Evolutionary conservation across 2,113 vertebrate genomes (phyloP), one percentile per base, ranked within the genome.

Genomic region (Thryonomys swinderianus): DNA sequence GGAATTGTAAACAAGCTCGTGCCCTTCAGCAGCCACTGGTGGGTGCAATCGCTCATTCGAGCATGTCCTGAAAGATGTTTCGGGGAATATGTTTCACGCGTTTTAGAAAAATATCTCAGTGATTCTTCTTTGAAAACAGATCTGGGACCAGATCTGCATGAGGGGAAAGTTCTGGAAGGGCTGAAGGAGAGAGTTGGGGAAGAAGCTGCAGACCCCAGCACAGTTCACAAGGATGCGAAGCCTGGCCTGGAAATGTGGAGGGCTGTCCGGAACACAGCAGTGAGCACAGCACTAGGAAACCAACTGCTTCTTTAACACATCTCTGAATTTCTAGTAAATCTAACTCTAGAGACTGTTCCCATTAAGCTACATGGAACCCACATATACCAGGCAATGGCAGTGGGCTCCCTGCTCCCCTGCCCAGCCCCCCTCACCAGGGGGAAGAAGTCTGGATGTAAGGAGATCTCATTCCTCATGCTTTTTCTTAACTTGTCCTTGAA

Each of bases 1-100:
- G 89, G 82, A 96, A 96, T 37, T 74, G 95, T 96, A 97, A 98
- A 79, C 88, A 98, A 96, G 48, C 67, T 84, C 18, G 6, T 79
- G 23, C 5, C 92, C 30, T 69, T 91, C 91, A 95, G 59, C 34
- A 34, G 69, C 61, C 90, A 42, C 71, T 30, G 73, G 83, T 32
- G 45, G 40, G 64, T 93, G 59, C 57, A 85, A 74, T 7, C 62
- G 64, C 90, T 97, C 48, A 20, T 97, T 95, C 92, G 83, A 98
- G 91, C 73, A 53, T 42, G 76, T 90, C 79, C 95, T 67, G 0
- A 16, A 96, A 97, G 93, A 45, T n/a, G 48, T 74, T 95, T 95
- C 93, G 42, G 76, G 67, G 85, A 1, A 0, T 94, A 59, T 73
- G 51, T 93, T 91, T 67, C 40, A 30, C 67, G 91, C 83, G 32